Evolutionary conservation across 2,797 vertebrate species (phyloP), one percentile per base, ranked within the genome.

Genomic region (Bryconaethiops microstoma): DNA sequence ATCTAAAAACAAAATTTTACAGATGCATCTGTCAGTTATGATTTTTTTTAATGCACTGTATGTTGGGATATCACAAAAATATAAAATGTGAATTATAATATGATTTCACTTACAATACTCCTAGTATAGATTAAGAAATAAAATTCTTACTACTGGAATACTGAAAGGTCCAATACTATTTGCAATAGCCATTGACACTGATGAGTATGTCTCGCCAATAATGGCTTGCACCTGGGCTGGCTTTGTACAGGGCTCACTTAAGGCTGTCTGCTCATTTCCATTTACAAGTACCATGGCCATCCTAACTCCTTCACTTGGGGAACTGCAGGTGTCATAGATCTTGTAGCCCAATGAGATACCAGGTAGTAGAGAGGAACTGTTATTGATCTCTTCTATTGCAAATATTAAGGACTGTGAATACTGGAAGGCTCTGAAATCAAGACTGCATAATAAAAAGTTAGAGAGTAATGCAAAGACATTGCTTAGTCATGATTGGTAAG

Each of bases 351-450:
- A 72, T 79, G 86, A 83, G 25, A 92, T 21, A 0, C 86, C 88
- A 17, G 91, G 92, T 62, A 94, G 84, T 5, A 94, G 65, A 7
- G 88, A 78, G 55, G 88, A 84, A 60, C 83, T 91, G 80, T 92
- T 92, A 80, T 92, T 92, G 9, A 94, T 93, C 74, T 94, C 92
- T 42, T 90, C 90, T 23, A 93, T 88, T 57, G 92, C 91, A 89
- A 92, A 94, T 1, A 91, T 72, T 88, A 93, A 87, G 1, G 92
- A 78, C 74, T 91, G 91, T 25, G 90, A 82, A 86, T 40, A 91
- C 78, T 93, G 92, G 79, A 93, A 89, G 0, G 65, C 91, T 84
- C 91, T 92, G 82, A 91, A 89, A 87, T 91, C 90, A 45, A 93
- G 80, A 81, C 92, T 93, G 35, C 5, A 29, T 16, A 40, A 40